Conservation (phyloP, 2,797 vertebrate species). For the Pyrocephalus nanus region DNA sequence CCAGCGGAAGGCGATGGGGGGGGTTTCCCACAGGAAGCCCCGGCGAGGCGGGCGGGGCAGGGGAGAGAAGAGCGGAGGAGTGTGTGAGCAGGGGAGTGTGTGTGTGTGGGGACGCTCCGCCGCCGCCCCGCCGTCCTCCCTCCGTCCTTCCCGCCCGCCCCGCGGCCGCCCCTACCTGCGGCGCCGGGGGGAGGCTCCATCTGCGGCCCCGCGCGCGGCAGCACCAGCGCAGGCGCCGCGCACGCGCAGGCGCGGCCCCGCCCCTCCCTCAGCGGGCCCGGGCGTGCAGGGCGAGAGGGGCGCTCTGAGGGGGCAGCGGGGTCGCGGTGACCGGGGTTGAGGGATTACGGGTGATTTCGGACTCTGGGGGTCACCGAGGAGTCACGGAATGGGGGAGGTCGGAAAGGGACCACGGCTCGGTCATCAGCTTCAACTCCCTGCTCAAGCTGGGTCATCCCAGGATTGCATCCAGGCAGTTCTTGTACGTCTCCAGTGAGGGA, state of each 20-base stretch:
- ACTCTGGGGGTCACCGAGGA: no score
- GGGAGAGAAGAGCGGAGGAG: not conserved
- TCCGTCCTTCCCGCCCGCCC: not conserved
- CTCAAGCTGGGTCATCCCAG: not conserved
- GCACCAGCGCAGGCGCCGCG: not conserved
- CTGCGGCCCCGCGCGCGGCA: not conserved
- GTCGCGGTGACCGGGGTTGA: fast-evolving
- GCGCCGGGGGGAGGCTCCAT: slow-evolving; percentile 34
- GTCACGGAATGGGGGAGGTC: no score
- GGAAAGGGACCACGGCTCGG: not conserved
- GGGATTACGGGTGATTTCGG: fast-evolving
- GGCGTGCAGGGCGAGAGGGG: no score
- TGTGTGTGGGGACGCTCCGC: not conserved
- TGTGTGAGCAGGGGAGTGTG: not conserved
- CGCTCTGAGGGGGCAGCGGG: no score
- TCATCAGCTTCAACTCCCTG: not conserved
- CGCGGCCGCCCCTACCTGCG: slow-evolving; percentile 43
- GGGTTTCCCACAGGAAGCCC: not conserved
- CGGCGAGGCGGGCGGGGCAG: not conserved
- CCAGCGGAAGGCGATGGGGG: not conserved
- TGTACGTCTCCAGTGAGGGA: not conserved
- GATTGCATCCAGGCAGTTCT: not conserved
- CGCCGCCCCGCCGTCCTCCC: no score
- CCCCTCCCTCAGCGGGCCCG: not conserved
- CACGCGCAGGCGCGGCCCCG: not conserved